Percentiles rank a stretch among this genome's conserved stretches.
Conservation (phyloP, 2,113 vertebrate genomes). For the Takifugu bimaculatus region DNA sequence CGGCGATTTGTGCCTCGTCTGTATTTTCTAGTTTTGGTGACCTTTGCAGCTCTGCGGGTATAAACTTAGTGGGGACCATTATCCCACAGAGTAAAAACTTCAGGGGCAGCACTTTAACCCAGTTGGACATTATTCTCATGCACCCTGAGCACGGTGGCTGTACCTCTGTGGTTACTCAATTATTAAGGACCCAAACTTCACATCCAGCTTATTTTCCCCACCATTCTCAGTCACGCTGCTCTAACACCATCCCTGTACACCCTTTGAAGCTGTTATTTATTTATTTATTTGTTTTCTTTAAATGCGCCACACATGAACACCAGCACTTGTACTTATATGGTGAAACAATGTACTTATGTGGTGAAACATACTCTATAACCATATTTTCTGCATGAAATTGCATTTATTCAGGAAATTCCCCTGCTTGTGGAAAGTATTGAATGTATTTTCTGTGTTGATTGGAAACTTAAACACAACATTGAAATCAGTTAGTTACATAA, state of each 20-base stretch:
- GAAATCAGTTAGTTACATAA: too few relatives aligned
- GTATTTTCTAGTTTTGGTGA: conserved; percentile 2
- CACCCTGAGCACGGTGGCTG: conserved; percentile 5
- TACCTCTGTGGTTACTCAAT: conserved; percentile 33
- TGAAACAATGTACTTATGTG: not conserved
- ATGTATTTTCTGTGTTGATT: too few relatives aligned
- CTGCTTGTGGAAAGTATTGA: too few relatives aligned
- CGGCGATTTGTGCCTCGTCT: not conserved
- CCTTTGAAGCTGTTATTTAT: conserved; percentile 61
- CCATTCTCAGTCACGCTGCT: conserved; percentile 28
- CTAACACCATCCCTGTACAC: conserved; percentile 48
- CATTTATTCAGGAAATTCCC: too few relatives aligned
- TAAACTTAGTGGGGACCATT: conserved; percentile 13
- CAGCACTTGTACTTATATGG: not conserved
- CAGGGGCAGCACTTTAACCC: conserved; percentile 20
- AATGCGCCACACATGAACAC: not conserved
- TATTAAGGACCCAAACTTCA: conserved; percentile 46
- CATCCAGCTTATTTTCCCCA: conserved; percentile 32
- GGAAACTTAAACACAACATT: too few relatives aligned
- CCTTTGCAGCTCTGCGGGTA: conserved; percentile 2
- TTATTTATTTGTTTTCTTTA: conserved; percentile 46
- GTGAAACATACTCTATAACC: too few relatives aligned
- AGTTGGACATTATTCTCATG: conserved; percentile 27
- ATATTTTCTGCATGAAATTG: too few relatives aligned
- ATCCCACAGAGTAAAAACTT: conserved; percentile 26